Evolutionary conservation across 2,888 invertebrate species (phyloP), one percentile per base, ranked within the genome.

Genomic region (Dryocosmus kuriphilus): DNA sequence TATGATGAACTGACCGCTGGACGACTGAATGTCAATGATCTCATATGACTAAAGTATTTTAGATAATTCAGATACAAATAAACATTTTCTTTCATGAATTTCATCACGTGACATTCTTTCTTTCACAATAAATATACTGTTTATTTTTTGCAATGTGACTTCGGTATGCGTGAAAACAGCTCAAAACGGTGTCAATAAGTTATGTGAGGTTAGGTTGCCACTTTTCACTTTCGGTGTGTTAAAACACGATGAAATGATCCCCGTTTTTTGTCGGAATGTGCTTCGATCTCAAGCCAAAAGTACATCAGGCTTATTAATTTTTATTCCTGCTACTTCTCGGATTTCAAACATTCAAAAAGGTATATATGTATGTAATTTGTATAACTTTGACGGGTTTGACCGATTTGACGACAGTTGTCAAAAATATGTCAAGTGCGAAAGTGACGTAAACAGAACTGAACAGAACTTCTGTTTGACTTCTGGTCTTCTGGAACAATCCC

Each of bases 181-280:
- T n/a, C n/a, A n/a, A n/a, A n/a, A n/a, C n/a, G n/a, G n/a, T n/a
- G n/a, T n/a, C n/a, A n/a, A 16, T 41, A 41, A 16, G 41, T 41
- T 41, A 41, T 41, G 16, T 41, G 41, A 41, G 41, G 41, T 41
- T 41, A 41, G 41, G 2, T 41, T 46, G 19, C 7, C 19, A 46
- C 19, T 61, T 61, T 61, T 24, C 41, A 24, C 11, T 11, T 11
- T 38, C 11, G 0, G 14, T n/a, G 41, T 9, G 4, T 65, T 7
- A 24, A 65, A 65, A 19, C 27, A 2, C 16, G 19, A 4, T 19
- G 46, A 46, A 9, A 67, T 67, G 67, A 41, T 67, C 24, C 46
- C 46, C 41, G 19, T 46, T 46, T 67, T 67, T 67, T 41, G 24
- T 27, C 24, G 41, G 16, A 67, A 67, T 67, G 27, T 67, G 16